These are phyloP conservation scores for Cebus imitator DNA, from an alignment of 2,113 vertebrate genomes.

Conservation along the genomic window DNA sequence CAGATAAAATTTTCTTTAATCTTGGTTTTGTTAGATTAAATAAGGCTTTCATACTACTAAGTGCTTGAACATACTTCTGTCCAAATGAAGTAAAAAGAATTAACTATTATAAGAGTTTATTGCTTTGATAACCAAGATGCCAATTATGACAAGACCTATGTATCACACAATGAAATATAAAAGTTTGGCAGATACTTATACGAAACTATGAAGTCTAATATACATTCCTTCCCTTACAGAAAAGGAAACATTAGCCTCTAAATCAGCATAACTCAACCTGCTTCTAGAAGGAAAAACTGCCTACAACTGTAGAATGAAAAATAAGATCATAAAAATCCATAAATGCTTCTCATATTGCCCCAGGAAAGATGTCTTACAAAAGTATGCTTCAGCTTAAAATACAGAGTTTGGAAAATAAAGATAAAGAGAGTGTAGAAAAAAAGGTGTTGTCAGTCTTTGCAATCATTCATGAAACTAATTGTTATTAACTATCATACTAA, in stretches of 20 bases:
- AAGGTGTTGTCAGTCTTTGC: not conserved
- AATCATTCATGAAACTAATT: not conserved
- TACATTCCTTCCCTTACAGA: constrained; percentile 45
- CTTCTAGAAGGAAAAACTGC: constrained; percentile 34
- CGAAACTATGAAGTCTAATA: not conserved
- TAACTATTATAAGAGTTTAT: not conserved
- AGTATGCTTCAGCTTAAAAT: constrained; percentile 11
- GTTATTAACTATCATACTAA: not conserved
- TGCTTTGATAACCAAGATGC: constrained; percentile 8
- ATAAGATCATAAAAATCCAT: not conserved
- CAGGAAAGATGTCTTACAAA: not conserved
- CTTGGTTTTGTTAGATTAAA: not conserved
- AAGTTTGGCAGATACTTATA: not conserved
- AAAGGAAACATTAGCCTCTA: not conserved
- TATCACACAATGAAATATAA: not conserved
- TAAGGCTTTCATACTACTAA: constrained; percentile 14
- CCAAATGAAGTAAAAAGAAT: not conserved
- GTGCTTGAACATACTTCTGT: not conserved
- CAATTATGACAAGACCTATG: not conserved
- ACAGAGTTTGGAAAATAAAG: constrained; percentile 3
- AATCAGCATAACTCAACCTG: not conserved
- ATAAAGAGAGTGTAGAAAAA: not conserved
- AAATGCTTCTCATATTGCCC: not conserved
- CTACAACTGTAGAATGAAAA: not conserved
- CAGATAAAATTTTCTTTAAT: constrained; percentile 9